Base-by-base conservation (phyloP, 30 jellyfish, hydroid and myxozoan genomes). In the Aurelia coerulea region DNA sequence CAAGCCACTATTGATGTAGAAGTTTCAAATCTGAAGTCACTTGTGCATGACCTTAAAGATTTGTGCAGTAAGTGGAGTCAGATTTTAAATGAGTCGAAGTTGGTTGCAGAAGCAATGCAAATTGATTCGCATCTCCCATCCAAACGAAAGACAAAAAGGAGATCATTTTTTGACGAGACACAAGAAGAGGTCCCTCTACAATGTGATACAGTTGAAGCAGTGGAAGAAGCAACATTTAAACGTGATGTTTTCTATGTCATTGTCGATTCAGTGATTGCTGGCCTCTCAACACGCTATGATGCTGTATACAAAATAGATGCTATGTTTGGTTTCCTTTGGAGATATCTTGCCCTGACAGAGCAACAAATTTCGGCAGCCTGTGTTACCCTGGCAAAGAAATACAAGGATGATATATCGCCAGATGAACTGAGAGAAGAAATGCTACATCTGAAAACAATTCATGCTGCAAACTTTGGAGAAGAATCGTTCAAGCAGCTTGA, bases 81-180 rank as follows among this genome's bases (percentile, higher is more conserved):
- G 54, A 80, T 33, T 75, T 46, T 80, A 37, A 64, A 41, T 39
- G 90, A 80, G 69, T 84, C 90, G 34, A 80, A 80, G 69, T 56
- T 80, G 80, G 90, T 80, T 80, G 90, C 88, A 23, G 72, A 74
- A 74, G 79, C 46, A 52, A 74, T 74, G 42, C 56, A 74, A 52
- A 74, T 74, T 52, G 85, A 74, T 6, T 52, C 39, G 2, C 1
- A 10, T 52, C 85, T 74, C 5, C 85, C 85, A 74, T 3, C 85
- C n/a, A 74, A 46, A 52, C 39, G 79, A 58, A 74, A 41, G 76
- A 74, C 23, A 32, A 52, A 74, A 74, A 46, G 41, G 76, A 74
- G 76, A 52, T 29, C 78, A 52, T 74, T 74, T 74, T 46, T 74
- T 9, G 85, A 74, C 49, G 56, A 23, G 18, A n/a, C 76, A n/a